Evolutionary conservation across 2,888 invertebrate genomes (phyloP), one percentile per base, ranked within the genome.

Genomic region (Drosophila ezoana): DNA sequence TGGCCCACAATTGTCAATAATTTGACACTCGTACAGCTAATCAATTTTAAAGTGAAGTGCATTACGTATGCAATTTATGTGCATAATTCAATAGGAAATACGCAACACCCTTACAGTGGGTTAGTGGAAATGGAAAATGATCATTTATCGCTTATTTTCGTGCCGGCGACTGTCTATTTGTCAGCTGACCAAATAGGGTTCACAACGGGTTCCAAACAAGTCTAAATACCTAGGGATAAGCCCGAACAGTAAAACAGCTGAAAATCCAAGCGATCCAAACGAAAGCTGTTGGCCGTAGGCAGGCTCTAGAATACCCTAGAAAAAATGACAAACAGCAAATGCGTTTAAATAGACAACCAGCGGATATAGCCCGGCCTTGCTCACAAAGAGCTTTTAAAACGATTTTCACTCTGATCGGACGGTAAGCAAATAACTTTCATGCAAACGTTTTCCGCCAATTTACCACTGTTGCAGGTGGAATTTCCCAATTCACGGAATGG

Each of bases 1-100:
- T 69, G 57, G 53, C 58, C 48, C 33, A 64, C 64, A 45, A 77
- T 58, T 87, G 75, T 87, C 81, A 81, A 68, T 81, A 62, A 52
- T 40, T 54, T 82, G 68, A 63, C 72, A 79, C 49, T 62, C 60
- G 20, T 0, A 28, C 28, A 2, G 28, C 28, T 40, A 28, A 28
- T n/a, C 20, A 20, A n/a, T 13, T 35, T 18, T n/a, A 49, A 59
- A 28, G 28, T 28, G 6, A 0, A 5, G 23, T 56, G 32, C 56
- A 38, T 52, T 33, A 33, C 8, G 44, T 59, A 66, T 41, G 9
- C 20, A 18, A 44, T 43, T n/a, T 28, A 23, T 32, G 37, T 52
- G 28, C 37, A 65, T 23, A 38, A 59, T 51, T 37, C 16, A 56
- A 47, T 16, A 47, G 48, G 11, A 56, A 51, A 51, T 23, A 28